A percentile compares a stretch with the other conserved stretches of the same genome.
Conservation (phyloP, 2,113 vertebrate genomes). For the pig (Sus scrofa) region T2T-Sscrofa CM000824.6:140023001-140023500, state of each 20-base stretch:
- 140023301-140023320: background rate
- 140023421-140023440: background rate
- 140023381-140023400: background rate
- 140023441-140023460: background rate
- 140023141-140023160: background rate
- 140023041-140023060: background rate
- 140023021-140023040: background rate
- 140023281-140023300: background rate
- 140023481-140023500: background rate
- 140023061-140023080: constrained; percentile 16
- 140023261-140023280: background rate
- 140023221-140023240: background rate
- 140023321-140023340: background rate
- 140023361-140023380: background rate
- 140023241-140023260: background rate
- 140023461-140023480: background rate
- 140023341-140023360: background rate
- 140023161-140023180: background rate
- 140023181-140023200: background rate
- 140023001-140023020: constrained; percentile 24
- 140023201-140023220: background rate
- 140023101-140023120: constrained; percentile 15
- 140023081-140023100: background rate
- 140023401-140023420: background rate
- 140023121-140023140: constrained; percentile 23